These are phyloP conservation scores for Drosophila nigromelanica DNA, from an alignment of 1,140 invertebrate species.

Conservation along the genomic window DNA sequence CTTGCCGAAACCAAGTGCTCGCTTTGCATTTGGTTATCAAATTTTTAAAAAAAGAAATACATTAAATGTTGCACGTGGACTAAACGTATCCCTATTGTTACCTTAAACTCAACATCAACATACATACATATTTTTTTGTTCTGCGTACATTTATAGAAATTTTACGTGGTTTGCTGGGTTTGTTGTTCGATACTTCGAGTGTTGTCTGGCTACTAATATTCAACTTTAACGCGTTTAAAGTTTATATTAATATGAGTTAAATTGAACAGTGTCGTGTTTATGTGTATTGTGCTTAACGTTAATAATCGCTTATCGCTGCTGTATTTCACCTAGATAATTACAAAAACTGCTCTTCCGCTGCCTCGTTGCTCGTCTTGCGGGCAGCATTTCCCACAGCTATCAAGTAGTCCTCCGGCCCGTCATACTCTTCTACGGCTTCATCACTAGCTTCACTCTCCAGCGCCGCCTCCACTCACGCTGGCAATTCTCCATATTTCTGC, in stretches of 20 bases:
- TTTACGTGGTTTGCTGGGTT: constrained; percentile 37
- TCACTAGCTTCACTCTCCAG: constrained; percentile 36
- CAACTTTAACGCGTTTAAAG: constrained; percentile 74
- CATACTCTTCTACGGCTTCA: constrained; percentile 52
- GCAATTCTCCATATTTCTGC: constrained; percentile 65
- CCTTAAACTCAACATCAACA: constrained; percentile 72
- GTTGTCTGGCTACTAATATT: constrained; percentile 64
- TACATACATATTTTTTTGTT: constrained; percentile 44
- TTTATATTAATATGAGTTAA: constrained; percentile 66
- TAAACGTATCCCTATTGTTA: constrained; percentile 71
- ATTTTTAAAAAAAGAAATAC: constrained; percentile 44
- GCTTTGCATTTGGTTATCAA: constrained; percentile 19
- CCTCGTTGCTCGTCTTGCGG: constrained; percentile 48
- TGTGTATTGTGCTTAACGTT: constrained; percentile 31
- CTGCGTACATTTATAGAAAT: constrained; percentile 34
- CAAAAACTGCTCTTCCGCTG: constrained; percentile 66
- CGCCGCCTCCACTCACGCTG: constrained; percentile 74
- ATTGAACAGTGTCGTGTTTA: constrained; percentile 32
- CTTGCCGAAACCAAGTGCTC: neutral
- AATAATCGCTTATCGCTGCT: constrained; percentile 54
- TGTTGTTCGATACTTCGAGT: constrained; percentile 40
- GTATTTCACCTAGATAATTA: constrained; percentile 76
- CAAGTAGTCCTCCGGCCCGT: constrained; percentile 67
- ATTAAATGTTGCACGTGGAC: constrained; percentile 66
- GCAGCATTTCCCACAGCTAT: constrained; percentile 58